Conservation (phyloP, 2,113 vertebrate genomes). For the Quiscalus mexicanus region DNA sequence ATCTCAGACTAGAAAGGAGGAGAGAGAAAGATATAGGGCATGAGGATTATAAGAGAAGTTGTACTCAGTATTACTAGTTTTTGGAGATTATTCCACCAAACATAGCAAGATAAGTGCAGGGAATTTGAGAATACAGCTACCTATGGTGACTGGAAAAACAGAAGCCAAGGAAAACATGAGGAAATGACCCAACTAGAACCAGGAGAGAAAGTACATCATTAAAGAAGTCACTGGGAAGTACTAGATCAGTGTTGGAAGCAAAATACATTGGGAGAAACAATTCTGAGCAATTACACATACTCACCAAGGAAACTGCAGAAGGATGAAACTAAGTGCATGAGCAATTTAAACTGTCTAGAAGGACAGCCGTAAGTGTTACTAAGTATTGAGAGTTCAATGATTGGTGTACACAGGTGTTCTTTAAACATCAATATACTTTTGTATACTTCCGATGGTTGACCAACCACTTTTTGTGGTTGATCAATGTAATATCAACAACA, state of each 20-base stretch:
- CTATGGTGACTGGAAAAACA: background rate
- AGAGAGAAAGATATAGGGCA: background rate
- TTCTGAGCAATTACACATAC: background rate
- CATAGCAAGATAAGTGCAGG: background rate
- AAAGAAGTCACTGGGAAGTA: background rate
- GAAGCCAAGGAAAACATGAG: background rate
- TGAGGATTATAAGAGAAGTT: background rate
- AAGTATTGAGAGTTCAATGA: background rate
- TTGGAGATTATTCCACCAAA: background rate
- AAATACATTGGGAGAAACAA: background rate
- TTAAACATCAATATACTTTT: background rate
- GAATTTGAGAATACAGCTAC: background rate
- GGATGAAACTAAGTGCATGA: background rate
- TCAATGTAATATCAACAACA: background rate
- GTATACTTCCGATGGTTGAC: background rate
- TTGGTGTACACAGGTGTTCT: background rate
- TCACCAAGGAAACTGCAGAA: background rate
- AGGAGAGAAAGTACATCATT: background rate
- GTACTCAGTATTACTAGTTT: background rate
- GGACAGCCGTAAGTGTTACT: background rate
- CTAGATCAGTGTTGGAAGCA: background rate
- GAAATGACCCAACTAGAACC: background rate
- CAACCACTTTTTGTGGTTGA: background rate
- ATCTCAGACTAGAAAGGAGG: background rate
- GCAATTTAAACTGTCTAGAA: background rate